These are phyloP conservation scores for Zaprionus camerounensis DNA, from an alignment of 1,140 invertebrate species.

Conservation along the genomic window DNA sequence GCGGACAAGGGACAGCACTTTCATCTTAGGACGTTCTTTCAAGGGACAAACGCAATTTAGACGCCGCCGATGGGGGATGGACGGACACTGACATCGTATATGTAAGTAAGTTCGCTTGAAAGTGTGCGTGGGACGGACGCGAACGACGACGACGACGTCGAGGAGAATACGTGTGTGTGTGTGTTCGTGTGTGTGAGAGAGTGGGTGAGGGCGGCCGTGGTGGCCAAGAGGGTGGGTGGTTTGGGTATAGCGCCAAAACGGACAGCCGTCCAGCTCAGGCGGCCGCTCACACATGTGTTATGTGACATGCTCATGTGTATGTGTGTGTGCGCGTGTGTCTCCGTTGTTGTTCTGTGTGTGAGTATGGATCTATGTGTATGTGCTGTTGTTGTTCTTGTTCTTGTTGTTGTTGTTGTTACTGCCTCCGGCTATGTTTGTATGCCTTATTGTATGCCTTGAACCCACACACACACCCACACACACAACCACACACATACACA, in stretches of 20 bases:
- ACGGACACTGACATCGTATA: constrained; percentile 67
- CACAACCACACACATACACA: constrained; percentile 24
- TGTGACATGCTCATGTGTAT: constrained; percentile 34
- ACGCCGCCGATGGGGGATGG: constrained; percentile 55
- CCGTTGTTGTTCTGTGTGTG: constrained; percentile 17
- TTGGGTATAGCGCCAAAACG: constrained; percentile 74
- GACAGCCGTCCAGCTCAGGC: constrained; percentile 67
- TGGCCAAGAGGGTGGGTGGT: constrained; percentile 61
- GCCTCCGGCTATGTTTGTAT: constrained; percentile 70
- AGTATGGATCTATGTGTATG: constrained; percentile 20
- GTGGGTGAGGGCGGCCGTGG: constrained; percentile 39
- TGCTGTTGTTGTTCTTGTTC: constrained; percentile 7
- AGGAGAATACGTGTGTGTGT: constrained; percentile 1
- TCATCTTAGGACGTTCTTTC: constrained; percentile 82
- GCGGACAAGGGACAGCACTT: constrained; percentile 78
- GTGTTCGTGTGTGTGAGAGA: constrained; percentile 9
- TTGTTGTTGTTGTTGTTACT: constrained; percentile 40
- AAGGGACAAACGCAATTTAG: constrained; percentile 81
- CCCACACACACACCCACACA: constrained; percentile 37
- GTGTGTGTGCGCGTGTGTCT: constrained; percentile 2
- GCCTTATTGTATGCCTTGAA: constrained; percentile 79
- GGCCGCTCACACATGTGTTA: constrained; percentile 49
- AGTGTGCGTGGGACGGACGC: constrained; percentile 44
- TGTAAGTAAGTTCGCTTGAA: constrained; percentile 58
- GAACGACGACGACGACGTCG: constrained; percentile 6